These are phyloP conservation scores for Chaetophractus vellerosus DNA, from an alignment of 2,797 vertebrate genomes.

Conservation along the genomic window DNA sequence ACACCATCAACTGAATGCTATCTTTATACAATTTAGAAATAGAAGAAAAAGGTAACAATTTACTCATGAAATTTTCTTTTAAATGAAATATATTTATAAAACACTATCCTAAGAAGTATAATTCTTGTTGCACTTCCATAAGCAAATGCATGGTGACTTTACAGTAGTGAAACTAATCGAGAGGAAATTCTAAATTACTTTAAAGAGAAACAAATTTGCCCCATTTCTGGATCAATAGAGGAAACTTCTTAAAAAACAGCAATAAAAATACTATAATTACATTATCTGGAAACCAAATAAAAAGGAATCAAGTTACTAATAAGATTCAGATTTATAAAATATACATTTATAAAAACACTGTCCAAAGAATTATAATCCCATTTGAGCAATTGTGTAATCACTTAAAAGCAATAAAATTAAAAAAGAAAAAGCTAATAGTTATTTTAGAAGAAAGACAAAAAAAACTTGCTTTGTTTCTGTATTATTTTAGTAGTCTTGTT, in stretches of 20 bases:
- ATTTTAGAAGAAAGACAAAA: conserved; percentile 15
- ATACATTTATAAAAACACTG: neutral
- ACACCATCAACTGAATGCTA: neutral
- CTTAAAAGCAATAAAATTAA: neutral
- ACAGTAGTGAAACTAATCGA: neutral
- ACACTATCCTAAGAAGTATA: neutral
- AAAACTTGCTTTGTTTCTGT: neutral
- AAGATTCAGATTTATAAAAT: neutral
- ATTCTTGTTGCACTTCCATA: neutral
- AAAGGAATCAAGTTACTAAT: neutral
- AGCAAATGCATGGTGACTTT: neutral
- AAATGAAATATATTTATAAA: neutral
- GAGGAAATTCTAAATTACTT: neutral
- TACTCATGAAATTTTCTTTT: neutral
- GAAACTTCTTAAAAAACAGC: neutral
- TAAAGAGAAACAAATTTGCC: neutral
- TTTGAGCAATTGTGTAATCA: neutral
- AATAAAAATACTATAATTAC: neutral
- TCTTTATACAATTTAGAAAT: neutral
- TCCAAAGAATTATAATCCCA: neutral
- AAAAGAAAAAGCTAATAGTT: neutral
- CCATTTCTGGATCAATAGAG: neutral
- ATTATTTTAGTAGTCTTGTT: neutral
- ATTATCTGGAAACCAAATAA: neutral
- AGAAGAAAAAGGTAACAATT: neutral